Percentiles rank a stretch among this genome's conserved stretches.
Evolutionary conservation across 2,888 invertebrate species (phyloP).

Genomic region (Furcula furcula): DNA sequence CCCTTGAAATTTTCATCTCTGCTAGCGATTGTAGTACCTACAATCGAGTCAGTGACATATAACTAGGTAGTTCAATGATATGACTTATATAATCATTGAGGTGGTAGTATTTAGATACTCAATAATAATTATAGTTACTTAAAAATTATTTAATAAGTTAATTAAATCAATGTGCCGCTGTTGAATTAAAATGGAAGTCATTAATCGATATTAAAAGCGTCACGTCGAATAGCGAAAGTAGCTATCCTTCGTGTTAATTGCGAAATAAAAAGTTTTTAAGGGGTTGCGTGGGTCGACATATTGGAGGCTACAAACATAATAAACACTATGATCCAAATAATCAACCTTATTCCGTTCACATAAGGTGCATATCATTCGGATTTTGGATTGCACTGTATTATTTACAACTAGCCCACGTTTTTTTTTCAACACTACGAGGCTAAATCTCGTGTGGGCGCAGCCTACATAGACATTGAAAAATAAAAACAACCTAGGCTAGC

Average conservation of each 20-base stretch:
- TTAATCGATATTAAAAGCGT: no score
- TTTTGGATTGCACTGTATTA: constrained; percentile 30
- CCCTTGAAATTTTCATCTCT: no score
- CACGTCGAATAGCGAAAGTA: constrained; percentile 46
- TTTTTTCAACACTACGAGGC: constrained; percentile 48
- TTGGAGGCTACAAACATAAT: constrained; percentile 30
- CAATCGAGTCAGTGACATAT: no score
- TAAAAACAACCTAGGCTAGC: constrained; percentile 47
- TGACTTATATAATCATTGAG: no score
- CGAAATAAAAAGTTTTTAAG: constrained; percentile 57
- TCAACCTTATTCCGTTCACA: constrained; percentile 28
- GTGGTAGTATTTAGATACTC: no score
- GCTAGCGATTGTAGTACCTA: no score
- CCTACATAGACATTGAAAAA: constrained; percentile 60
- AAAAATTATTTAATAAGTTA: no score
- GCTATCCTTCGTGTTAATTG: constrained; percentile 56
- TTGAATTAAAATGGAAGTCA: no score
- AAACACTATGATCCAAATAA: constrained; percentile 5
- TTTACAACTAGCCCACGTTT: constrained; percentile 63
- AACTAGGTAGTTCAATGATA: no score
- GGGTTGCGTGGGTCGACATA: constrained; percentile 57
- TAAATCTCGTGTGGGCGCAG: constrained; percentile 56
- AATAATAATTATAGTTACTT: no score
- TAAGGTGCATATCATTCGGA: constrained; percentile 26
- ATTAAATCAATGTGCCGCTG: no score